phyloP scores from a whole-genome alignment of 2,797 vertebrate genomes.

The Dromococcyx pavoninus region DNA sequence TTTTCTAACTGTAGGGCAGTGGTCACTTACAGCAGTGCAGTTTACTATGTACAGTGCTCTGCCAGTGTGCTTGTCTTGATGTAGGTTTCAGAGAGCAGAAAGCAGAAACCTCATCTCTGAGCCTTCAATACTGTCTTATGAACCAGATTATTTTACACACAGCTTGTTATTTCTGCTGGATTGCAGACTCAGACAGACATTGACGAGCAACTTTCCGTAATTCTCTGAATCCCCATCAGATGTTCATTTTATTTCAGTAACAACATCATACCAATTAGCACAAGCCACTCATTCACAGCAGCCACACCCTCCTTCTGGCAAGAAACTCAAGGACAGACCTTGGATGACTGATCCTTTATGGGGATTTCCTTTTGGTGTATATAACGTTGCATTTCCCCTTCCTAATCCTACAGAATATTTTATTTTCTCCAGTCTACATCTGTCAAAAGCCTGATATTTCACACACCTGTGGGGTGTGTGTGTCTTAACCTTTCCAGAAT shows the following conservation, averaged over 20 bases:
- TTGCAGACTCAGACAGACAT: neutral
- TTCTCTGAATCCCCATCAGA: neutral
- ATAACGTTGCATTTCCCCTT: neutral
- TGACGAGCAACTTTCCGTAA: neutral
- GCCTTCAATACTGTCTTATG: neutral
- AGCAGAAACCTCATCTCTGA: neutral
- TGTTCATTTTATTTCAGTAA: neutral
- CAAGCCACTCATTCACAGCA: neutral
- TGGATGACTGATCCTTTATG: accelerated
- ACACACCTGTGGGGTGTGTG: neutral
- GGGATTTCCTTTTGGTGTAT: neutral
- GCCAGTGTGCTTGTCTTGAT: neutral
- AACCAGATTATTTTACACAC: neutral
- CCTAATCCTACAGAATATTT: neutral
- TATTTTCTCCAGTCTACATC: neutral
- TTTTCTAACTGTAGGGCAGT: neutral
- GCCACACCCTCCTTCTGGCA: neutral
- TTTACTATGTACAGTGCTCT: neutral
- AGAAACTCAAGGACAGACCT: neutral
- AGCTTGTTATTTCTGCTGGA: neutral
- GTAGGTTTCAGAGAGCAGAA: neutral
- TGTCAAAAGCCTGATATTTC: neutral
- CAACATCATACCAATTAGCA: neutral
- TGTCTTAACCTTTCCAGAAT: neutral
- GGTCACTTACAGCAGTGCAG: neutral